Base-by-base conservation (phyloP, 64 coral and sea anemone genomes). In the Actinia equina region DNA sequence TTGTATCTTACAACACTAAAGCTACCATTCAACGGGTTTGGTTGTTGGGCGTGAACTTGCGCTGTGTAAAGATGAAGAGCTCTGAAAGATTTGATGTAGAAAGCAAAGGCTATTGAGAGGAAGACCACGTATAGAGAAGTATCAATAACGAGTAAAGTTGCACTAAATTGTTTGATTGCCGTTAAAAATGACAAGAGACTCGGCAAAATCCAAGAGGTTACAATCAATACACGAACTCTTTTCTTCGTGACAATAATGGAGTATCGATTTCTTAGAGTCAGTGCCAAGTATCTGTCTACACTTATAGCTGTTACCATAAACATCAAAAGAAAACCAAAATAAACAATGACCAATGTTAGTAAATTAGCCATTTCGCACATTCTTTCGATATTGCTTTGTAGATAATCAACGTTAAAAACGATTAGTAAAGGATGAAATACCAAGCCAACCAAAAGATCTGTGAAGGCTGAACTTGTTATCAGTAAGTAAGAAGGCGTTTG, bases 261-360 rank as follows among this genome's bases (percentile, higher is more conserved):
- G 43, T 77, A 77, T 77, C 74, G 74, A 44, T 77, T 23, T 77
- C 74, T 77, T 77, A 77, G 74, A 25, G n/a, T 30, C 7, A 77
- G n/a, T 27, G 74, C 74, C 43, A 77, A n/a, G n/a, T n/a, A n/a
- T n/a, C n/a, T n/a, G n/a, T n/a, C n/a, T n/a, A n/a, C n/a, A n/a
- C n/a, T n/a, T 41, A 4, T 77, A 77, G 30, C 74, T 77, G 74
- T 77, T 27, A 63, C 18, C 60, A 63, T 63, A 0, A 63, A 2
- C 0, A 63, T 14, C 15, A 18, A 63, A 3, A 6, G 0, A 18
- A 4, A 17, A 64, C 15, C 61, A 64, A 64, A 19, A 64, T 8
- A 63, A 63, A 17, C 61, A 19, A 18, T 20, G 61, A 20, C 6
- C 1, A 64, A 64, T 18, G 5, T 19, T 19, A 19, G 20, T 64